phyloP scores from a whole-genome alignment of 2,797 vertebrate species.

The Artibeus jamaicensis region DNA sequence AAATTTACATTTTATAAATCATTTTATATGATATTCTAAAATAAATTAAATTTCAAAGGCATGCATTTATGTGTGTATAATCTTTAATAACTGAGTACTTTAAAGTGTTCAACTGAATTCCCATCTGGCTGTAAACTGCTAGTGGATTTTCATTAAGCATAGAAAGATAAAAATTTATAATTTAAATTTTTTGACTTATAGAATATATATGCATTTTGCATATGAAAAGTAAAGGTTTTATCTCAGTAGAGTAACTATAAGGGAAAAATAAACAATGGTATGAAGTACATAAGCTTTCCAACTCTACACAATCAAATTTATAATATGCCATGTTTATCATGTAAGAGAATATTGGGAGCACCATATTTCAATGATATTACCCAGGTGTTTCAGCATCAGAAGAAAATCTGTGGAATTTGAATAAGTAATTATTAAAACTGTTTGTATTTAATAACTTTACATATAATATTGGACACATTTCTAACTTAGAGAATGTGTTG shows the following conservation, averaged over 20 bases:
- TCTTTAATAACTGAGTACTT: neutral
- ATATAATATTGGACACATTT: conserved; percentile 16
- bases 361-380: conserved; percentile 33
- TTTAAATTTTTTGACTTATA: neutral
- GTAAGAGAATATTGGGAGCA: neutral
- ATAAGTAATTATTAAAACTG: neutral
- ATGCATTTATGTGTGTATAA: neutral
- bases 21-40: neutral
- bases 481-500: neutral
- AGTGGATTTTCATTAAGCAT: neutral
- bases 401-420: neutral
- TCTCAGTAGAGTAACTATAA: neutral
- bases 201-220: neutral
- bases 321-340: conserved; percentile 1
- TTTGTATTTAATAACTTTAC: conserved; percentile 14
- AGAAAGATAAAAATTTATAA: neutral
- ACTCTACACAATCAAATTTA: conserved; percentile 11
- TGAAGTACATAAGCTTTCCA: neutral
- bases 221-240: conserved; percentile 17
- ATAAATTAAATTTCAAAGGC: neutral
- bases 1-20: neutral
- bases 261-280: neutral
- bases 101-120: neutral
- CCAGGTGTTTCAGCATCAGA: conserved; percentile 17
- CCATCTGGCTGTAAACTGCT: neutral